phyloP scores from a whole-genome alignment of 2,113 vertebrate genomes.

The Edolisoma coerulescens region DNA sequence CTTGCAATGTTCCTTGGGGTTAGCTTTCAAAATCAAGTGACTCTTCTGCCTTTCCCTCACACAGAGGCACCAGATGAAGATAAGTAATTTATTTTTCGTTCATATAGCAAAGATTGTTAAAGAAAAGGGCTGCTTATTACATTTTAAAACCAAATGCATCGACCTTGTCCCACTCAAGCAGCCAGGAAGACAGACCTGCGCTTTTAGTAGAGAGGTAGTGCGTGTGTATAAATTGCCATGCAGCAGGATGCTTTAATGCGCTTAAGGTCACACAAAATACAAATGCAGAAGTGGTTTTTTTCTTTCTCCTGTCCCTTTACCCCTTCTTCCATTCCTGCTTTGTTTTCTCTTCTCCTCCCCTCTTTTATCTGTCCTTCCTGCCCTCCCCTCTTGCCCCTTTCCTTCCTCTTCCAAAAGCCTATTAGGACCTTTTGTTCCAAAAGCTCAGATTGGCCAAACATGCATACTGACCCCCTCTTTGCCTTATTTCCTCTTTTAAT shows the following conservation, averaged over 20 bases:
- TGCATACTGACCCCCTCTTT: constrained; percentile 70
- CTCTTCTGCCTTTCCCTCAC: neutral
- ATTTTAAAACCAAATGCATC: neutral
- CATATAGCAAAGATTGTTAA: neutral
- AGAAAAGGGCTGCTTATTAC: neutral
- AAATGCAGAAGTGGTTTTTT: neutral
- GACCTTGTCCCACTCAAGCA: neutral
- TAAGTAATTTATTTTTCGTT: neutral
- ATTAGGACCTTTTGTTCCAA: constrained; percentile 48
- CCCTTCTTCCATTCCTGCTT: neutral
- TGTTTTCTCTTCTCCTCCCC: neutral
- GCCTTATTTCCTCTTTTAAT: constrained; percentile 76
- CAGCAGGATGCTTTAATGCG: neutral
- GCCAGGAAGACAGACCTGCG: neutral
- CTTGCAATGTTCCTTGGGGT: neutral
- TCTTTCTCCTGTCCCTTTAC: neutral
- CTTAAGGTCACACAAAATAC: neutral
- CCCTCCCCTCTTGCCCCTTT: neutral
- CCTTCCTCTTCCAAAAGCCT: neutral
- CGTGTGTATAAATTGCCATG: neutral
- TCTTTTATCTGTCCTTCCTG: neutral
- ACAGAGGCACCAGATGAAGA: neutral
- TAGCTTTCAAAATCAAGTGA: neutral
- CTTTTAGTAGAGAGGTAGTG: neutral
- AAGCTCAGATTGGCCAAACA: constrained; percentile 35